These are phyloP conservation scores for Ophion ellenae DNA, from an alignment of 2,888 invertebrate species.

Conservation along the genomic window DNA sequence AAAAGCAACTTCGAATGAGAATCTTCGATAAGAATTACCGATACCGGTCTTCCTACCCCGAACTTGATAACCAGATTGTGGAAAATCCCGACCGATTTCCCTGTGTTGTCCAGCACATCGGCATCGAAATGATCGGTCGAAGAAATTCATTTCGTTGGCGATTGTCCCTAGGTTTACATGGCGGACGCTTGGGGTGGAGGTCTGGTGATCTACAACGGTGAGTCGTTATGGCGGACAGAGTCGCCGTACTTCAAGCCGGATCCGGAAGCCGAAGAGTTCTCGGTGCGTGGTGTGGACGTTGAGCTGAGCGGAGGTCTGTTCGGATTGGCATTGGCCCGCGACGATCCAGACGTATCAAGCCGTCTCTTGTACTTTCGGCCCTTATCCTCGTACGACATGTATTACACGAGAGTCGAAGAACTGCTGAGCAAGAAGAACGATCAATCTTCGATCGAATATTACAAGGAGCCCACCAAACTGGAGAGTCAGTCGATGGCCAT, in stretches of 20 bases:
- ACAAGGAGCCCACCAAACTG: constrained; percentile 16
- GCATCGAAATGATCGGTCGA: constrained; percentile 15
- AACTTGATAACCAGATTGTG: neutral
- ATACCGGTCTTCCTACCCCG: neutral
- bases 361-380: constrained; percentile 40
- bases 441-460: constrained; percentile 27
- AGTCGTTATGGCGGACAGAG: neutral
- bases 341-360: neutral
- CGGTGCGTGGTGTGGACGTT: constrained; percentile 23
- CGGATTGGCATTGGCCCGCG: constrained; percentile 10
- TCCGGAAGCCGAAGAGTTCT: neutral
- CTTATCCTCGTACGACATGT: constrained; percentile 33
- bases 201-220: constrained; percentile 33
- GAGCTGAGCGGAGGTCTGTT: neutral
- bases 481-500: constrained; percentile 65
- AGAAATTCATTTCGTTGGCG: neutral
- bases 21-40: too few relatives aligned
- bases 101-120: neutral
- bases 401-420: constrained; percentile 9
- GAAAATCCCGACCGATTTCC: neutral
- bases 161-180: constrained; percentile 14
- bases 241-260: constrained; percentile 3
- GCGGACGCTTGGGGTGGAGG: neutral
- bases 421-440: neutral
- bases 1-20: too few relatives aligned